These are phyloP conservation scores for Sarcophaga carnaria DNA, from an alignment of 2,888 invertebrate genomes.

Conservation along the genomic window DNA sequence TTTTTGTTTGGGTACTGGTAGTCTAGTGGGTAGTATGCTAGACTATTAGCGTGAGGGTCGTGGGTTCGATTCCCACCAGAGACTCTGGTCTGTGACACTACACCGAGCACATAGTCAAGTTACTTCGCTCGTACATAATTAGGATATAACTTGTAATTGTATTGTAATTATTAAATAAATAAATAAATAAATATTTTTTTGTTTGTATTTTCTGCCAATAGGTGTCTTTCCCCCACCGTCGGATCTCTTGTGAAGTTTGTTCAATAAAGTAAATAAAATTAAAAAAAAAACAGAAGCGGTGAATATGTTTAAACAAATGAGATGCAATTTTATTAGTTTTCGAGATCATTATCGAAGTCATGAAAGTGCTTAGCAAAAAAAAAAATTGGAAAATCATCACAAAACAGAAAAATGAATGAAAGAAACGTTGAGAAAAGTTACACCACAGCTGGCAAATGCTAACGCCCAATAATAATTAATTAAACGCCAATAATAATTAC, in stretches of 20 bases:
- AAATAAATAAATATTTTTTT: too few relatives aligned
- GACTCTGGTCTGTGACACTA: too few relatives aligned
- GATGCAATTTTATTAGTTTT: slow-evolving; percentile 61
- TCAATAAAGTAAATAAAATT: slow-evolving; percentile 35
- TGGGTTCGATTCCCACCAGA: too few relatives aligned
- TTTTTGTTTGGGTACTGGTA: too few relatives aligned
- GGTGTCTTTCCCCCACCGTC: slow-evolving; percentile 17
- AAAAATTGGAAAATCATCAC: slow-evolving; percentile 36
- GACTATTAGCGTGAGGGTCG: too few relatives aligned
- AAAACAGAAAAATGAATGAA: slow-evolving; percentile 41
- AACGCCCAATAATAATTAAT: slow-evolving; percentile 43
- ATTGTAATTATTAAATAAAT: too few relatives aligned
- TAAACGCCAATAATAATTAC: slow-evolving; percentile 27
- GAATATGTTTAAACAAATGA: slow-evolving; percentile 56
- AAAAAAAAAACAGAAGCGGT: neutral
- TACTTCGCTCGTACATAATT: too few relatives aligned
- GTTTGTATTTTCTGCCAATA: too few relatives aligned
- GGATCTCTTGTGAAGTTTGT: slow-evolving; percentile 21
- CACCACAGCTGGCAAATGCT: neutral
- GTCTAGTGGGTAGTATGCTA: too few relatives aligned
- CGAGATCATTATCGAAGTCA: slow-evolving; percentile 47
- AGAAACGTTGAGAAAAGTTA: slow-evolving; percentile 31
- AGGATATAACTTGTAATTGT: too few relatives aligned
- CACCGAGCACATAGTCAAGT: too few relatives aligned
- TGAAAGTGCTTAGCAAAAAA: slow-evolving; percentile 42